phyloP scores from a whole-genome alignment of 2,888 invertebrate genomes.

The Helleia helle region DNA sequence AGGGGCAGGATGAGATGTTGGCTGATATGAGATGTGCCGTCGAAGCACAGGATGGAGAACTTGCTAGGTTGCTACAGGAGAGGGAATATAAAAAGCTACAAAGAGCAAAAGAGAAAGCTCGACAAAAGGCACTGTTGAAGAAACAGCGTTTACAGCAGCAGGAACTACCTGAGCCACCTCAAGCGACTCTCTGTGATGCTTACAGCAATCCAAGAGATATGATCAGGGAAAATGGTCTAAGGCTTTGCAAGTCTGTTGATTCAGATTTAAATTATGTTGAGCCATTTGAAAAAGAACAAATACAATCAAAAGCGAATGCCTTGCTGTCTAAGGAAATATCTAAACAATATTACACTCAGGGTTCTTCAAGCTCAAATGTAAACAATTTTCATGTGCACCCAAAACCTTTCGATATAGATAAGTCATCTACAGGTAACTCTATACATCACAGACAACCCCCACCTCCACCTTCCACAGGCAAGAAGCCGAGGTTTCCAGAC shows the following conservation, averaged over 20 bases:
- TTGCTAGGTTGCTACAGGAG: conserved; percentile 58
- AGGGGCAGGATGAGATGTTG: conserved; percentile 47
- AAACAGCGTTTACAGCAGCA: conserved; percentile 49
- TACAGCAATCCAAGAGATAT: conserved; percentile 63
- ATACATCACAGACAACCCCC: conserved; percentile 57
- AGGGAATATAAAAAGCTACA: conserved; percentile 64
- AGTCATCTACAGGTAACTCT: conserved; percentile 27
- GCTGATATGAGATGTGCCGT: conserved; percentile 66
- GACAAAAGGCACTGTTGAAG: conserved; percentile 59
- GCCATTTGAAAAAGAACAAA: conserved; percentile 64
- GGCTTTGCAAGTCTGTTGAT: conserved; percentile 62
- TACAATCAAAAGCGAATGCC: conserved; percentile 65
- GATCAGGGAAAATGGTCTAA: conserved; percentile 49
- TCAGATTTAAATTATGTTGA: conserved; percentile 66
- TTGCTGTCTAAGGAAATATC: conserved; percentile 54
- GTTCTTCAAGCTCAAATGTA: conserved; percentile 34
- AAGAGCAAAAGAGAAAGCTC: conserved; percentile 60
- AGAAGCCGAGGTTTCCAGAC: conserved; percentile 65
- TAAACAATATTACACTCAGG: conserved; percentile 47
- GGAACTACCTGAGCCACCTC: conserved; percentile 27
- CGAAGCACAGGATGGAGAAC: conserved; percentile 63
- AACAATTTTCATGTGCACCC: conserved; percentile 40
- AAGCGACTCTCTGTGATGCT: conserved; percentile 56
- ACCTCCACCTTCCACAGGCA: conserved; percentile 47
- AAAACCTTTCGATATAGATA: conserved; percentile 41